Evolutionary conservation across 2,888 invertebrate species (phyloP), one percentile per base, ranked within the genome.

Genomic region (Zele albiditarsus): DNA sequence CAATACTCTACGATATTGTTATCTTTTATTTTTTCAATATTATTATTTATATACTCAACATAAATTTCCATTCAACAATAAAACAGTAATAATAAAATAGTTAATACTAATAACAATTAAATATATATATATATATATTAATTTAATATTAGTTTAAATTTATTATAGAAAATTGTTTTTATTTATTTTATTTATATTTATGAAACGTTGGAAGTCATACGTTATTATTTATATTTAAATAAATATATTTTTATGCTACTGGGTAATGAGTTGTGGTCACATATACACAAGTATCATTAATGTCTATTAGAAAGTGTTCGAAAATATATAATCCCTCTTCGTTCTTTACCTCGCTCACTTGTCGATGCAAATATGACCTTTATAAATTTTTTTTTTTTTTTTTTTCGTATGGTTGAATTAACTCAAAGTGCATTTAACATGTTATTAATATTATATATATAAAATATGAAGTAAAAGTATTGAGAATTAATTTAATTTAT

Each of bases 221-320:
- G n/a, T n/a, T 46, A 4, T 46, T n/a, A 23, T 53, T 38, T n/a
- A 46, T n/a, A n/a, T 46, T n/a, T 4, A 23, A 53, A 53, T 20
- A 20, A 53, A 53, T 8, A 53, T 53, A 53, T n/a, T 46, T 3
- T 46, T 3, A 46, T 46, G 53, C 53, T 53, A 53, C 53, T 53
- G 53, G 23, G 8, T 5, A 20, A 53, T 20, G 2, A 4, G 53
- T 53, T 20, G 20, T 53, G 20, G 53, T 53, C 53, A 20, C 20
- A 20, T 53, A 20, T 53, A 53, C n/a, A n/a, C 14, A 53, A 53
- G 20, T 53, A 53, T 53, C 53, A 23, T 53, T 53, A 53, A 53
- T 53, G 53, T 53, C 53, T 53, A 53, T 20, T 53, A 53, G 53
- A 53, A 53, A 53, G 53, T 53, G 53, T 20, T 53, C 20, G 53